A percentile compares a stretch with the other conserved stretches of the same genome.
These are phyloP conservation scores for Tursiops truncatus DNA, from an alignment of 2,113 vertebrate genomes.

Conservation along the genomic window DNA sequence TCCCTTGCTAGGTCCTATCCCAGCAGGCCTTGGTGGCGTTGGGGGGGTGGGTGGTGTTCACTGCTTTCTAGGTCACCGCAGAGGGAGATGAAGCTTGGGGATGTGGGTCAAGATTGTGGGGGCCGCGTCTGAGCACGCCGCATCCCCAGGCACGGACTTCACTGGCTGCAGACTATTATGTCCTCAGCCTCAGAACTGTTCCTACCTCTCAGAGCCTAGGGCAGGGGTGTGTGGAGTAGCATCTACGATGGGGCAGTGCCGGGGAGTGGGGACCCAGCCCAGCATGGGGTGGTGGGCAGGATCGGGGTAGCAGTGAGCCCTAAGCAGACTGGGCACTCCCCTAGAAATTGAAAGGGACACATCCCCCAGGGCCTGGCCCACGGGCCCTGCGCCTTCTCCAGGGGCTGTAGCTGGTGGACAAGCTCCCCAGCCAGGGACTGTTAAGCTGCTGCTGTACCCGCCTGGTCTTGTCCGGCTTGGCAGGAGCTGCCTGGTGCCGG, in stretches of 20 bases:
- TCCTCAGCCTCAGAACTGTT: background rate
- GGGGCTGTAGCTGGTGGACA: background rate
- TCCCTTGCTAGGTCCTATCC: slow-evolving; percentile 41
- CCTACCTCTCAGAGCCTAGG: background rate
- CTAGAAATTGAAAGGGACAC: background rate
- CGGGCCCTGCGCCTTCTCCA: background rate
- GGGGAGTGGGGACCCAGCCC: background rate
- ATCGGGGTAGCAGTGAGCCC: background rate
- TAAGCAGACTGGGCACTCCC: background rate
- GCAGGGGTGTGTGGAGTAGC: background rate
- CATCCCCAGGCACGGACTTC: background rate
- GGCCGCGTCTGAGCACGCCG: background rate
- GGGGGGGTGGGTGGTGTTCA: slow-evolving; percentile 31
- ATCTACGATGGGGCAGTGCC: background rate
- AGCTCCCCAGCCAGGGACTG: slow-evolving; percentile 13
- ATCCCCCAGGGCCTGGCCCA: background rate
- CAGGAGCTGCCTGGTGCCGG: background rate
- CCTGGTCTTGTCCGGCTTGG: slow-evolving; percentile 62
- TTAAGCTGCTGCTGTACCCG: slow-evolving; percentile 27
- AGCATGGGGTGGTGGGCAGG: background rate
- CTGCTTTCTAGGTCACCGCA: slow-evolving; percentile 74
- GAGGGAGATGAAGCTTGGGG: slow-evolving; percentile 70
- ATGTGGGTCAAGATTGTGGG: slow-evolving; percentile 74
- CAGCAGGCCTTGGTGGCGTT: slow-evolving; percentile 46
- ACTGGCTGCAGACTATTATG: background rate